Evolutionary conservation across 2,888 invertebrate genomes (phyloP).

Genomic region (Anoplius nigerrimus): DNA sequence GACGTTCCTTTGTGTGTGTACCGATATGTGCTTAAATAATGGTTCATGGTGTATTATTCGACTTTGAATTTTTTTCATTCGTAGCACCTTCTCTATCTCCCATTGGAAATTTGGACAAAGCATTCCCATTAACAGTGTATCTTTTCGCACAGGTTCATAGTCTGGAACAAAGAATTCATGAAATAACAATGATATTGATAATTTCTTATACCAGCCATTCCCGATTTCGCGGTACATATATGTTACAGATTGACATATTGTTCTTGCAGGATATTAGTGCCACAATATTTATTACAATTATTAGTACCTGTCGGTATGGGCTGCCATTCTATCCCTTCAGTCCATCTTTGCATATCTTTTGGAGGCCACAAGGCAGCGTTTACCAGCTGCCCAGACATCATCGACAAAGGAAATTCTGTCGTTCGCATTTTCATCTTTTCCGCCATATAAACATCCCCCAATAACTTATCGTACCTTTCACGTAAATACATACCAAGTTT

Average conservation of each 20-base stretch:
- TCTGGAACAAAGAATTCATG: too few species aligned
- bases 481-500: conserved; percentile 76
- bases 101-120: conserved; percentile 45
- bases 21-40: conserved; percentile 44
- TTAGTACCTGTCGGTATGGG: conserved; percentile 75
- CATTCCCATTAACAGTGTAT: conserved; percentile 45
- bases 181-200: too few species aligned
- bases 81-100: conserved; percentile 26
- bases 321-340: conserved; percentile 80
- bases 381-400: conserved; percentile 83
- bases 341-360: conserved; percentile 77
- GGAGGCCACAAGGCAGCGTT: conserved; percentile 84
- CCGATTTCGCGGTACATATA: too few species aligned
- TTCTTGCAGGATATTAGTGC: neutral
- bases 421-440: conserved; percentile 75
- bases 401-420: conserved; percentile 83
- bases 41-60: conserved; percentile 21
- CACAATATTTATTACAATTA: conserved; percentile 18
- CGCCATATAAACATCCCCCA: conserved; percentile 75
- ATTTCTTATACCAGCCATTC: too few species aligned
- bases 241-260: too few species aligned
- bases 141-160: conserved; percentile 14
- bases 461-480: conserved; percentile 74
- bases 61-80: conserved; percentile 1
- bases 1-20: conserved; percentile 32